Conservation (phyloP, 2,797 vertebrate species). For the Silurus lanzhouensis region DNA sequence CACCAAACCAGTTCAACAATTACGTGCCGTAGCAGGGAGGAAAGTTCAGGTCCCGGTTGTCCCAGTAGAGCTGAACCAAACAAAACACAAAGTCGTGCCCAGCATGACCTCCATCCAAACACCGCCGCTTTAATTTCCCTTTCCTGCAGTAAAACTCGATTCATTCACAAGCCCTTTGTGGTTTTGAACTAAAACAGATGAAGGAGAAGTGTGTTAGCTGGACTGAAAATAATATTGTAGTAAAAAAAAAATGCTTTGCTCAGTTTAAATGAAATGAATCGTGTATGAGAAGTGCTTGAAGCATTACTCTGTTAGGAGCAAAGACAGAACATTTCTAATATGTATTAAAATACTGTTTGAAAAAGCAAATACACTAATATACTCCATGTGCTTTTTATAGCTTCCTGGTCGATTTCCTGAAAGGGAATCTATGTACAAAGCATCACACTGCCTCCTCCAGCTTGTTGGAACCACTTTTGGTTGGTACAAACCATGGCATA, state of each 20-base stretch:
- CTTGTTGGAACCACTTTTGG: too few species aligned
- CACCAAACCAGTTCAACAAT: neutral
- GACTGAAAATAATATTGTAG: neutral
- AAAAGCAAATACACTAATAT: neutral
- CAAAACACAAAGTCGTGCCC: neutral
- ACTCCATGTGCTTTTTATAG: too few species aligned
- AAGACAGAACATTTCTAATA: neutral
- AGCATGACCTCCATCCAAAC: conserved; percentile 28
- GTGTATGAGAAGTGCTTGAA: neutral
- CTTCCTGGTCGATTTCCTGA: too few species aligned
- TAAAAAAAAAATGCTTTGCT: neutral
- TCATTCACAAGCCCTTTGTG: conserved; percentile 25
- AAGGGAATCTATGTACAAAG: too few species aligned
- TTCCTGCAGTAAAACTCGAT: conserved; percentile 7
- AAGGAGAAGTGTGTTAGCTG: neutral
- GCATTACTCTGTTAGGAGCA: neutral
- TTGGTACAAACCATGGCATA: too few species aligned
- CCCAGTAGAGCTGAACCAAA: conserved; percentile 1
- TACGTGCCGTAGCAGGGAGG: conserved; percentile 14
- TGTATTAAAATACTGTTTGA: neutral
- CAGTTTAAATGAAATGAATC: conserved; percentile 25
- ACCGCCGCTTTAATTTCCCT: conserved; percentile 8
- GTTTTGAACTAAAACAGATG: neutral
- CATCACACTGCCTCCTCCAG: too few species aligned
- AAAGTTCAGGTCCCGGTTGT: neutral